Evolutionary conservation across 2,797 vertebrate species (phyloP).

Genomic region (Trichosurus vulpecula): DNA sequence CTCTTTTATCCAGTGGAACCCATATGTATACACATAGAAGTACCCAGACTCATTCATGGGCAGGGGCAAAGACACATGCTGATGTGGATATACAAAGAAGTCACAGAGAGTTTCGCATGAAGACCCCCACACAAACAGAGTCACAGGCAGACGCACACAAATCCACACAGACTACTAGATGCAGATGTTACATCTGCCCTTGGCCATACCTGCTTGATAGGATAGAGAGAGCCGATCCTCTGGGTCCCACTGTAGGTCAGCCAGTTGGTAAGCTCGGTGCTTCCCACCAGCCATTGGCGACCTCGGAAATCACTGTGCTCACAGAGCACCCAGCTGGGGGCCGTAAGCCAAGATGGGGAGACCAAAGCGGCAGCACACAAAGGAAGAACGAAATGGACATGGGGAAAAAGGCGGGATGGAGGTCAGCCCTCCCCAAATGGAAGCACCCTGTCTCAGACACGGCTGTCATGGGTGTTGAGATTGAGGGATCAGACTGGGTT

Average conservation of each 20-base stretch:
- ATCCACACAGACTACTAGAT: fast-evolving
- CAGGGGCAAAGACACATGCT: background rate
- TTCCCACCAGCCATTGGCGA: slow-evolving; percentile 93
- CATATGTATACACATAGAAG: no score
- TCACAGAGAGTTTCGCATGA: fast-evolving
- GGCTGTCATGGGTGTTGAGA: fast-evolving
- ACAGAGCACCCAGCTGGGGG: slow-evolving; percentile 93
- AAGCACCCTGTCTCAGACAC: background rate
- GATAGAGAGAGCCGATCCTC: slow-evolving; percentile 92
- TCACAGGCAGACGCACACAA: fast-evolving
- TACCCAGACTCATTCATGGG: background rate
- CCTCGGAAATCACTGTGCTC: slow-evolving; percentile 96
- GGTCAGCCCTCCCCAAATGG: background rate
- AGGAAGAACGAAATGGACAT: slow-evolving; percentile 9
- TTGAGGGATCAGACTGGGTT: background rate
- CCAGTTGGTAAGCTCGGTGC: slow-evolving; percentile 95
- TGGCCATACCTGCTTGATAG: slow-evolving; percentile 90
- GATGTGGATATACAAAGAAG: background rate
- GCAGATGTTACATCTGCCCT: fast-evolving
- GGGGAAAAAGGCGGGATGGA: background rate
- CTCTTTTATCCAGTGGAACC: background rate
- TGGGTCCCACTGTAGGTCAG: slow-evolving; percentile 91
- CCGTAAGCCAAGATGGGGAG: background rate
- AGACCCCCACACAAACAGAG: background rate
- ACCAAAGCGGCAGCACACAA: background rate